Evolutionary conservation across 2,113 vertebrate genomes (phyloP), one percentile per base, ranked within the genome.

Genomic region (Dromiciops gliroides): DNA sequence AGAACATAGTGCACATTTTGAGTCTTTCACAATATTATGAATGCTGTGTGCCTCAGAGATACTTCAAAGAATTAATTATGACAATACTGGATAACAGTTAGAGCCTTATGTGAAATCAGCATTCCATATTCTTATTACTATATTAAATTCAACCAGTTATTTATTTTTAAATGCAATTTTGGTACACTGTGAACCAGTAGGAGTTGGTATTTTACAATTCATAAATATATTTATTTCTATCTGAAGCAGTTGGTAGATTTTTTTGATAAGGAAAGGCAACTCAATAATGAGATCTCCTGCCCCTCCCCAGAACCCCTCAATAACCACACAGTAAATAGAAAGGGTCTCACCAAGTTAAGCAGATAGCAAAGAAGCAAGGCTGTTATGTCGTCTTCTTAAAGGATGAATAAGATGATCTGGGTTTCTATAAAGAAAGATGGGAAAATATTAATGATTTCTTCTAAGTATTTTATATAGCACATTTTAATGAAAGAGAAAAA

Each of bases 311-410:
- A 83, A 44, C 10, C n/a, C 14, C 6, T 19, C 37, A 75, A 44
- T 75, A 75, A 44, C 2, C 60, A n/a, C 88, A 89, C 89, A 52
- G 49, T 3, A 50, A 50, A 90, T 25, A 96, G 50, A 97, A 92
- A 96, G 89, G n/a, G 3, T 94, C 98, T 96, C 98, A 98, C 98
- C 98, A 98, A 93, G 44, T 98, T 67, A 97, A 60, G 95, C 95
- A 95, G 97, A 95, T 92, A n/a, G 91, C 19, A 96, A 94, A 94
- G 91, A 94, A 94, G 51, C 83, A 67, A 94, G 89, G 95, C 93
- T 31, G 94, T 88, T 97, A 94, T 0, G 92, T 37, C 94, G 96
- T 97, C 31, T 60, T 97, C 94, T 97, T 96, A 98, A 97, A 97
- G 50, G n/a, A 51, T 89, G 95, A 94, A 51, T 92, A 92, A 94